phyloP scores from a whole-genome alignment of 2,113 vertebrate species.

The Bubalus kerabau region DNA sequence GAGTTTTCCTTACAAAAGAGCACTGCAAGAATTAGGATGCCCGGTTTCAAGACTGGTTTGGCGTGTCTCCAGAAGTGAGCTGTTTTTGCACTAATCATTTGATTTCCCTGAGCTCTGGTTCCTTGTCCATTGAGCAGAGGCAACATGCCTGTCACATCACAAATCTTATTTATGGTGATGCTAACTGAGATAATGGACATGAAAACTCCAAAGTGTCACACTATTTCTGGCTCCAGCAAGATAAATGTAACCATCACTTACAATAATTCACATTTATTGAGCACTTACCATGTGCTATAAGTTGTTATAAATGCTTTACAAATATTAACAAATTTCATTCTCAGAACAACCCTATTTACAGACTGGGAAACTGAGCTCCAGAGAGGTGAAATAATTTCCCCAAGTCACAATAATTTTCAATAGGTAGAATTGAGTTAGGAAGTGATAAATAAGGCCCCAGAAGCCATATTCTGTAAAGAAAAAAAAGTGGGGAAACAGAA shows the following conservation, averaged over 20 bases:
- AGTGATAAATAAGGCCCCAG: not conserved
- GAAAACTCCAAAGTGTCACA: not conserved
- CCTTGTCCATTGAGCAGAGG: not conserved
- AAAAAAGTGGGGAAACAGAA: not conserved
- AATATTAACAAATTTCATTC: not conserved
- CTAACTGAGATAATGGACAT: not conserved
- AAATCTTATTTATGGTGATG: not conserved
- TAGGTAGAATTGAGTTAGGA: not conserved
- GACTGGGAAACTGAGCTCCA: not conserved
- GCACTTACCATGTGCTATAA: not conserved
- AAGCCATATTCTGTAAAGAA: not conserved
- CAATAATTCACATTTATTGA: not conserved
- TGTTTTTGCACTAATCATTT: not conserved
- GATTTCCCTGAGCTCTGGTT: not conserved
- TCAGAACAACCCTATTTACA: not conserved
- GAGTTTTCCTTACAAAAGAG: not conserved
- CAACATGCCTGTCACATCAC: not conserved
- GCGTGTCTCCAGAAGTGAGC: not conserved
- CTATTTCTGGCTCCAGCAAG: not conserved
- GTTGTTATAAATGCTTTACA: not conserved
- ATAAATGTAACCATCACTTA: not conserved
- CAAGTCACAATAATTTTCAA: not conserved
- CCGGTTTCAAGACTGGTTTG: not conserved
- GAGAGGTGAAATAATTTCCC: not conserved
- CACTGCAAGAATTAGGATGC: not conserved